A percentile compares a stretch with the other conserved stretches of the same genome.
Conservation (phyloP, 2,888 invertebrate species). For the Eupsilia transversa region DNA sequence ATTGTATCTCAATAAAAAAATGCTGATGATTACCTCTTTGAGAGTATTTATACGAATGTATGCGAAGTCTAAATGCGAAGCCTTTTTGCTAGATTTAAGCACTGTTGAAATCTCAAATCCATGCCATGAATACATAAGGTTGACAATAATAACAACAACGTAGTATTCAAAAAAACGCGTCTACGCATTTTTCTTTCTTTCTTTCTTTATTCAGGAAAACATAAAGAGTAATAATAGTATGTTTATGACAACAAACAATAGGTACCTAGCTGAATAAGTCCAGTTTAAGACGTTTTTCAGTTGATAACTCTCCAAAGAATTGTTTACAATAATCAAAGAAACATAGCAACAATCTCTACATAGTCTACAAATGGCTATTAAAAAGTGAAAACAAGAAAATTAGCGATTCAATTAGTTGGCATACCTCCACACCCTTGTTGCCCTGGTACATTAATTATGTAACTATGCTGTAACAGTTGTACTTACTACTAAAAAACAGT, state of each 20-base stretch:
- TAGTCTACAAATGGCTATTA: constrained; percentile 5
- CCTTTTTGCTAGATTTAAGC: not conserved
- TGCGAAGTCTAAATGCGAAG: not conserved
- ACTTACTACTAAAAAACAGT: constrained; percentile 44
- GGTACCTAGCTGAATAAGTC: too few species aligned
- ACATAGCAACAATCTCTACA: not conserved
- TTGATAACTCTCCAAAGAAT: not conserved
- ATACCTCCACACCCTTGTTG: constrained; percentile 43
- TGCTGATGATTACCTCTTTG: too few species aligned
- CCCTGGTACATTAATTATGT: constrained; percentile 49
- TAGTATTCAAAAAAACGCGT: not conserved
- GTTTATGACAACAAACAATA: not conserved
- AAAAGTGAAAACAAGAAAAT: constrained; percentile 57
- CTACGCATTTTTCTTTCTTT: too few species aligned
- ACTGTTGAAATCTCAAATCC: not conserved
- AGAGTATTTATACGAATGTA: not conserved
- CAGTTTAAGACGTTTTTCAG: not conserved
- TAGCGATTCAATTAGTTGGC: constrained; percentile 57
- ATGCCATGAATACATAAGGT: not conserved
- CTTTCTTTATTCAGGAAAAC: too few species aligned
- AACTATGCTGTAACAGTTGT: constrained; percentile 48
- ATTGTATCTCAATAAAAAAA: too few species aligned
- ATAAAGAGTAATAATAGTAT: too few species aligned
- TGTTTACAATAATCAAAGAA: not conserved
- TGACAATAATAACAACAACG: not conserved